These are phyloP conservation scores for Aphelocoma californica DNA, from an alignment of 2,797 vertebrate species.

Conservation along the genomic window DNA sequence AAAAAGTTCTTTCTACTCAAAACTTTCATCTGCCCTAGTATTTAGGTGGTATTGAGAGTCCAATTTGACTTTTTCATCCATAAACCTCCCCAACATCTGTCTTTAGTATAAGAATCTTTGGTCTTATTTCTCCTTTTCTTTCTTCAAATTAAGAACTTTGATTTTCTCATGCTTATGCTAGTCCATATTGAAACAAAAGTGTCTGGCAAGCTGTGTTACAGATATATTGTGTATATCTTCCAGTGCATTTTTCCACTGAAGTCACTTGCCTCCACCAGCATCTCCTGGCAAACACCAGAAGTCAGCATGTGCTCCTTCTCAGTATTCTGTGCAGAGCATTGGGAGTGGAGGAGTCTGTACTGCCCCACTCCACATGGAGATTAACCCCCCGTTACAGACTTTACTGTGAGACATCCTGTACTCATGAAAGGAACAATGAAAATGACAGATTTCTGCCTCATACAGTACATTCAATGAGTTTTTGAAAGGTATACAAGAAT, in stretches of 20 bases:
- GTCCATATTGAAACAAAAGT: not conserved
- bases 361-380: rapidly evolving
- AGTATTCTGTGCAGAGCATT: not conserved
- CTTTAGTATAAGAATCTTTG: not conserved
- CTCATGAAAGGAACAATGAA: not conserved
- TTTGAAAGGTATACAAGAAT: not conserved
- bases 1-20: not conserved
- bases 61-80: not conserved
- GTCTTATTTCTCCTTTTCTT: not conserved
- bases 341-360: not conserved
- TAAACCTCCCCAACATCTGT: not conserved
- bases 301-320: not conserved
- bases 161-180: not conserved
- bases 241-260: not conserved
- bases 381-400: not conserved
- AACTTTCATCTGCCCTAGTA: not conserved
- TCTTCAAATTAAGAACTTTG: not conserved
- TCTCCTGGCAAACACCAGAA: not conserved
- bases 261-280: not conserved
- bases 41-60: not conserved
- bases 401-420: not conserved
- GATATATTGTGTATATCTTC: not conserved
- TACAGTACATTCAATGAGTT: not conserved
- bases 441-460: not conserved
- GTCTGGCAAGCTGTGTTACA: not conserved